phyloP scores from a whole-genome alignment of 2,113 vertebrate genomes.

The Lynx canadensis region DNA sequence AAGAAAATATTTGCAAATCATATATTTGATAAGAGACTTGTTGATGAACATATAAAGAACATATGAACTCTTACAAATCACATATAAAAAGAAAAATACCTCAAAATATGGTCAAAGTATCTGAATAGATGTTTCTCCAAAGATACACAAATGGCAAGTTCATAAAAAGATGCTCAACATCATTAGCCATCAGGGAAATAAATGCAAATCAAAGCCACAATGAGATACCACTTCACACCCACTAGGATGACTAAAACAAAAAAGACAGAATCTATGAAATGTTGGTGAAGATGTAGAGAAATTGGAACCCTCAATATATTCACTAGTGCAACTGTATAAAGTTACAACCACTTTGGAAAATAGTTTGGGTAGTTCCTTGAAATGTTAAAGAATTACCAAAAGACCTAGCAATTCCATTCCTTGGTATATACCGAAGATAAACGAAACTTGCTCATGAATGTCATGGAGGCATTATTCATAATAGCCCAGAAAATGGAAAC shows the following conservation, averaged over 20 bases:
- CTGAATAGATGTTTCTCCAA: neutral
- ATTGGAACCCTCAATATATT: neutral
- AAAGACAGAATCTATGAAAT: neutral
- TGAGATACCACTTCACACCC: neutral
- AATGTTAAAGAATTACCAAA: conserved; percentile 15
- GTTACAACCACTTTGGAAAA: neutral
- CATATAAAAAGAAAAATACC: neutral
- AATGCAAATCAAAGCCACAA: neutral
- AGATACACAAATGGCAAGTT: neutral
- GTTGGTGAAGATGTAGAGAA: neutral
- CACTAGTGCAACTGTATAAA: neutral
- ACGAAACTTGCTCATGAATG: neutral
- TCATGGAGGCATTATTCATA: neutral
- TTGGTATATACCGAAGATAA: neutral
- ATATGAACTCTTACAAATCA: neutral
- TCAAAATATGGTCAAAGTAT: neutral
- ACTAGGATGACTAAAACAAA: neutral
- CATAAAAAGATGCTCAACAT: neutral
- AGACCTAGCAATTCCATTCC: neutral
- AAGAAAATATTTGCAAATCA: neutral
- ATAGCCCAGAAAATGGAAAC: neutral
- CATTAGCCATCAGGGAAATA: neutral
- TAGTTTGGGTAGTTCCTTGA: neutral
- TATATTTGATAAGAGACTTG: neutral
- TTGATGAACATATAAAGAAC: neutral